phyloP scores from a whole-genome alignment of 1,140 invertebrate species.

The Aphidius ervi region DNA sequence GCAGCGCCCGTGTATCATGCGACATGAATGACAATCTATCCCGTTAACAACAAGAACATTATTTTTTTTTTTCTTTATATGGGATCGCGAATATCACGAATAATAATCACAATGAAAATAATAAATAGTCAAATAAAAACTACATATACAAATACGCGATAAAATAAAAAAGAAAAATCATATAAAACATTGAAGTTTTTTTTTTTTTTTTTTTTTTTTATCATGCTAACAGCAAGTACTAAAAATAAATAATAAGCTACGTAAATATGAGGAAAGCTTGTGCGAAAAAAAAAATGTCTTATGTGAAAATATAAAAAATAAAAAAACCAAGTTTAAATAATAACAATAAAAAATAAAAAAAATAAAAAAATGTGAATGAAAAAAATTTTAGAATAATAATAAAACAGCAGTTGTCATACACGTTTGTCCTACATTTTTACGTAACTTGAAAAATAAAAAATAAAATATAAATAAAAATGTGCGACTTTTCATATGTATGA shows the following conservation, averaged over 20 bases:
- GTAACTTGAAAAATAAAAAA: conserved; percentile 30
- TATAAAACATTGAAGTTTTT: conserved; percentile 12
- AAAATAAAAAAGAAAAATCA: conserved; percentile 9
- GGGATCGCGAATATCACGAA: background rate
- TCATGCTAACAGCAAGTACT: conserved; percentile 19
- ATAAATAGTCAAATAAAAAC: background rate
- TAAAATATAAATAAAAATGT: background rate
- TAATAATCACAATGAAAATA: conserved; percentile 2
- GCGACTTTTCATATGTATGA: too few species aligned
- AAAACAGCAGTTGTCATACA: background rate
- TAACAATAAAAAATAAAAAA: background rate
- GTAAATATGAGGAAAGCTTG: conserved; percentile 27
- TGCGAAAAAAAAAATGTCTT: conserved; percentile 7
- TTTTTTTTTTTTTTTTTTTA: conserved; percentile 17
- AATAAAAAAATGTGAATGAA: background rate
- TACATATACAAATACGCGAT: conserved; percentile 25
- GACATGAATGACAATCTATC: conserved; percentile 45
- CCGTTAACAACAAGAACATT: conserved; percentile 26
- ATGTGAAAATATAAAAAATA: conserved; percentile 1
- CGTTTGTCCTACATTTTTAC: conserved; percentile 29
- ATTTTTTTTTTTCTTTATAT: too few species aligned
- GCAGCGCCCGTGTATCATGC: conserved; percentile 50
- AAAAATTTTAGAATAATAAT: background rate
- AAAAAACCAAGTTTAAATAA: conserved; percentile 5
- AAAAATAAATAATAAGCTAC: conserved; percentile 28